phyloP scores from a whole-genome alignment of 2,888 invertebrate species.

The Torymus auratus region DNA sequence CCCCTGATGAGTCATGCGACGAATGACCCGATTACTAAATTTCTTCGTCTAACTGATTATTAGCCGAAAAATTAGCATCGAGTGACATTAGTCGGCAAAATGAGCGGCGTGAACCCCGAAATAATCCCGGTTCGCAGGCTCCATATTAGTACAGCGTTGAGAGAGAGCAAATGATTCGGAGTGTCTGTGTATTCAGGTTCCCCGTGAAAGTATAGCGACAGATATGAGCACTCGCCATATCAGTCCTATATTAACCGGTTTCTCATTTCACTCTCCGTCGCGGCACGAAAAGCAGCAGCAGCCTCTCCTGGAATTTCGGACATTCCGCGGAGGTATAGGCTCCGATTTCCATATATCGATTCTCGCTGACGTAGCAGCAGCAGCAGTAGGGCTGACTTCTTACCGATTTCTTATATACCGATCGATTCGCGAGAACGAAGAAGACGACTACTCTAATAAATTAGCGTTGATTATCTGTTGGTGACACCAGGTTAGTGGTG shows the following conservation, averaged over 20 bases:
- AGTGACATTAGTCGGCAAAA: too few relatives aligned
- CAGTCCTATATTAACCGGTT: conserved; percentile 41
- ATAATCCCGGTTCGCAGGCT: too few relatives aligned
- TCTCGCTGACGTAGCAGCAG: too few relatives aligned
- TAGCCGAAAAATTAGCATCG: conserved; percentile 5
- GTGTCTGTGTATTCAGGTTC: conserved; percentile 22
- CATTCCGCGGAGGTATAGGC: not conserved
- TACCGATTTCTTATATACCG: not conserved
- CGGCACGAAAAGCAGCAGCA: conserved; percentile 5
- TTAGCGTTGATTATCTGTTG: not conserved
- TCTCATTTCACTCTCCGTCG: conserved; percentile 43
- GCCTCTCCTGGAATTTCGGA: conserved; percentile 10
- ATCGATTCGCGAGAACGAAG: not conserved
- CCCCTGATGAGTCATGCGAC: not conserved
- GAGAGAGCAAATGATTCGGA: too few relatives aligned
- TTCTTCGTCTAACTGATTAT: conserved; percentile 21
- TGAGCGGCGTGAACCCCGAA: too few relatives aligned
- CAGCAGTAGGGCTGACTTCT: too few relatives aligned
- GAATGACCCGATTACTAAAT: conserved; percentile 5
- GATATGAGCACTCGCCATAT: conserved; percentile 27
- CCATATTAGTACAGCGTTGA: too few relatives aligned
- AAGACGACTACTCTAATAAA: conserved; percentile 1
- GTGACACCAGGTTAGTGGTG: conserved; percentile 64
- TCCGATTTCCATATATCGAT: too few relatives aligned
- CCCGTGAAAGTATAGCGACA: conserved; percentile 28